phyloP scores from a whole-genome alignment of 2,797 vertebrate genomes.

The Anniella stebbinsi region DNA sequence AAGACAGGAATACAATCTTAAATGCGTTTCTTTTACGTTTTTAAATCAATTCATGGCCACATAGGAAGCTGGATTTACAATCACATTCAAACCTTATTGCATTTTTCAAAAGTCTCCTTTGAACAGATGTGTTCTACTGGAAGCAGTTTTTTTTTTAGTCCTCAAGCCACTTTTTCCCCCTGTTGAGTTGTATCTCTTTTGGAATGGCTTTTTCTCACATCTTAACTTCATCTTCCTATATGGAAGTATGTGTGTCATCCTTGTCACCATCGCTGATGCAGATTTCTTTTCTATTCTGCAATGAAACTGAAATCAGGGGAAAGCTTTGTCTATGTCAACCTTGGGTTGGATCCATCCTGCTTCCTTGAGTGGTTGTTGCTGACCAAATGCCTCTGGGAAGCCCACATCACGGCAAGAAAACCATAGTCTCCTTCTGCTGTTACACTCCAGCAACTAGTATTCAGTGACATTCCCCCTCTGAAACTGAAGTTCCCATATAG shows the following conservation, averaged over 20 bases:
- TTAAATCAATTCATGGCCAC: neutral
- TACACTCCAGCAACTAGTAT: neutral
- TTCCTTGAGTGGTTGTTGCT: neutral
- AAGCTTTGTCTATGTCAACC: neutral
- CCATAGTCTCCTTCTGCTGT: neutral
- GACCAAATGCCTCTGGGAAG: neutral
- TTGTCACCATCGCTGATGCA: neutral
- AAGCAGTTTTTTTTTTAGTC: neutral
- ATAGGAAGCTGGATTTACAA: neutral
- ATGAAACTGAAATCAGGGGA: too few relatives aligned
- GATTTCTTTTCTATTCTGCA: neutral
- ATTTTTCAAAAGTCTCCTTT: neutral
- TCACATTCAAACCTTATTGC: neutral
- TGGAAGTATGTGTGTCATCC: neutral
- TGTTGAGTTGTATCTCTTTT: neutral
- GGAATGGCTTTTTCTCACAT: neutral
- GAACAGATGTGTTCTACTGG: neutral
- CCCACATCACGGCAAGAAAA: neutral
- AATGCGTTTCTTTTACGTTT: neutral
- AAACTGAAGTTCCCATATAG: neutral
- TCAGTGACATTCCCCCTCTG: neutral
- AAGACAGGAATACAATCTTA: constrained; percentile 20
- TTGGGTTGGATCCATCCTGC: neutral
- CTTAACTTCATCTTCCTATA: neutral
- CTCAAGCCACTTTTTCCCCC: neutral